phyloP scores from a whole-genome alignment of 1,140 invertebrate genomes.

The Zophobas atratus region DNA sequence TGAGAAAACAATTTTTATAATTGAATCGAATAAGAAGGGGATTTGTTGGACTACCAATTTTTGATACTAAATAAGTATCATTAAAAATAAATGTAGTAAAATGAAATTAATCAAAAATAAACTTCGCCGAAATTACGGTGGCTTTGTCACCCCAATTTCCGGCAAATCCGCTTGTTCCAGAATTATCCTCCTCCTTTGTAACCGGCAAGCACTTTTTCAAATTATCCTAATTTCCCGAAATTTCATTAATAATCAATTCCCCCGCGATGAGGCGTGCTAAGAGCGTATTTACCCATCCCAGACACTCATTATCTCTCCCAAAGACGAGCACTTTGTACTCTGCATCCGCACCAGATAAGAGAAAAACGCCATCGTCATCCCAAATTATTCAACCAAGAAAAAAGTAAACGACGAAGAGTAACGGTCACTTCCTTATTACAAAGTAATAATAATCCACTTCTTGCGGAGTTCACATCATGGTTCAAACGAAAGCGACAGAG shows the following conservation, averaged over 20 bases:
- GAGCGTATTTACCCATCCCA: conserved; percentile 1
- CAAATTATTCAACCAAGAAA: conserved; percentile 19
- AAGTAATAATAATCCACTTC: conserved; percentile 10
- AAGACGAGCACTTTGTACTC: neutral
- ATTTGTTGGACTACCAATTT: too few species aligned
- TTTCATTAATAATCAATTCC: conserved; percentile 5
- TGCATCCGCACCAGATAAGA: conserved; percentile 27
- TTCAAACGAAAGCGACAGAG: conserved; percentile 3
- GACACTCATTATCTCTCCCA: conserved; percentile 8
- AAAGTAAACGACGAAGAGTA: conserved; percentile 10
- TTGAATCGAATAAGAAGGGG: too few species aligned
- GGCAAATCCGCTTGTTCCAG: too few species aligned
- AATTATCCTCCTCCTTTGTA: too few species aligned
- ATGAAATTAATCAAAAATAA: too few species aligned
- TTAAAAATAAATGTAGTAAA: too few species aligned
- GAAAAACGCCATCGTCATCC: conserved; percentile 26
- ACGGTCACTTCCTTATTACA: conserved; percentile 14
- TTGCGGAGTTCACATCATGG: too few species aligned
- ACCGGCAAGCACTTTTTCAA: too few species aligned
- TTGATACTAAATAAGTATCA: too few species aligned
- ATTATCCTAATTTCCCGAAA: neutral
- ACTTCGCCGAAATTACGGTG: too few species aligned
- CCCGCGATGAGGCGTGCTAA: neutral
- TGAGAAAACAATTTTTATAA: too few species aligned
- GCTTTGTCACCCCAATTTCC: too few species aligned